Evolutionary conservation across 1,140 invertebrate genomes (phyloP), one percentile per base, ranked within the genome.

Genomic region (Aphidius gifuensis): DNA sequence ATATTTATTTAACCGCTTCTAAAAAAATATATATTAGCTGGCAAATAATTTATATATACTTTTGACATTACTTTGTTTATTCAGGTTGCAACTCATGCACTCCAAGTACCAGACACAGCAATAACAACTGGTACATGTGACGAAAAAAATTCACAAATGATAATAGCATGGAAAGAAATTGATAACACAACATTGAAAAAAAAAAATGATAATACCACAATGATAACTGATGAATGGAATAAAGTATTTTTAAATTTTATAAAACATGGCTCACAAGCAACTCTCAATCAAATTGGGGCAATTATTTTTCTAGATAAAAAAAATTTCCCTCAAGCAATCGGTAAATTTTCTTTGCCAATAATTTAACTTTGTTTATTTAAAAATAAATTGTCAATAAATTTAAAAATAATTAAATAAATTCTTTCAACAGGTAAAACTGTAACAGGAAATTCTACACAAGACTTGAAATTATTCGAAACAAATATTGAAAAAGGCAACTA

Each of bases 101-200:
- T 71, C 7, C 16, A 45, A 8, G 59, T 71, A 42, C 70, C 70
- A n/a, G 51, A 42, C 0, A 64, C 47, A 9, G 68, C 61, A 23
- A 16, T 2, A 11, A 49, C 47, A 9, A 62, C 9, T 43, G 70
- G 70, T n/a, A 63, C 21, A 23, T 71, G 70, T 43, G 47, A 39
- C 9, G 40, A 62, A 8, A 49, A 60, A 4, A 43, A 58, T 45
- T 59, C 66, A 1, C 23, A 63, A n/a, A 45, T 71, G 55, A 68
- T 49, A 40, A 49, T 68, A 6, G 32, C 42, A 4, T 69, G 69
- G 50, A 49, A 0, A 9, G 42, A 58, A 16, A 43, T 6, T 3
- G 21, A 63, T 55, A 16, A 56, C 11, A 38, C 40, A 39, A 42
- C 61, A 39, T 46, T 23, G 42, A n/a, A 53, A 32, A 9, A 32